phyloP scores from a whole-genome alignment of 2,797 vertebrate species.

The Halcyon smyrnensis region DNA sequence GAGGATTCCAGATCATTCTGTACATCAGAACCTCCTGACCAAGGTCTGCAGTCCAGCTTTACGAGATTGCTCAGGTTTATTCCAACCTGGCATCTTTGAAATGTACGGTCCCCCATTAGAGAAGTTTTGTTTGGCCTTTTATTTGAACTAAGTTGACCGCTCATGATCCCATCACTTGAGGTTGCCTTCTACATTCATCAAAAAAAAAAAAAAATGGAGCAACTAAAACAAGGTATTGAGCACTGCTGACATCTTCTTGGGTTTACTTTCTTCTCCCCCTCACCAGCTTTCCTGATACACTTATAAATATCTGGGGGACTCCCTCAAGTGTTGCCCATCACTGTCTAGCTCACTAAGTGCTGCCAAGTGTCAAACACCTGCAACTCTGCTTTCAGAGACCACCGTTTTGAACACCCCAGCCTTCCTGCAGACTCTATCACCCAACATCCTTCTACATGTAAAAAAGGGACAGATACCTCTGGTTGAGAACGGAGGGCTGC shows the following conservation, averaged over 20 bases:
- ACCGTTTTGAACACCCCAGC: not conserved
- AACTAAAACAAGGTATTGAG: not conserved
- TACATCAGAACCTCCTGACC: not conserved
- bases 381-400: not conserved
- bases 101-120: not conserved
- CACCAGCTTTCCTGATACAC: not conserved
- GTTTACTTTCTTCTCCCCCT: not conserved
- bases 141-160: not conserved
- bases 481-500: constrained; percentile 87
- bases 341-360: not conserved
- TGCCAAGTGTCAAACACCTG: not conserved
- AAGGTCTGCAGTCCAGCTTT: not conserved
- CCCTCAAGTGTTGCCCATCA: not conserved
- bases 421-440: not conserved
- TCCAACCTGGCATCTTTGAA: not conserved
- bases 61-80: not conserved
- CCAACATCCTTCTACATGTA: fast-evolving
- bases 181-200: not conserved
- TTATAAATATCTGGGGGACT: not conserved
- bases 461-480: constrained; percentile 77
- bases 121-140: not conserved
- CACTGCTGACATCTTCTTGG: fast-evolving
- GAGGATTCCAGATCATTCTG: not conserved
- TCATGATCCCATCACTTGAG: not conserved
- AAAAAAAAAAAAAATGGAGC: not conserved